phyloP scores from a whole-genome alignment of 2,888 invertebrate genomes.

The Polymixis flavicincta region DNA sequence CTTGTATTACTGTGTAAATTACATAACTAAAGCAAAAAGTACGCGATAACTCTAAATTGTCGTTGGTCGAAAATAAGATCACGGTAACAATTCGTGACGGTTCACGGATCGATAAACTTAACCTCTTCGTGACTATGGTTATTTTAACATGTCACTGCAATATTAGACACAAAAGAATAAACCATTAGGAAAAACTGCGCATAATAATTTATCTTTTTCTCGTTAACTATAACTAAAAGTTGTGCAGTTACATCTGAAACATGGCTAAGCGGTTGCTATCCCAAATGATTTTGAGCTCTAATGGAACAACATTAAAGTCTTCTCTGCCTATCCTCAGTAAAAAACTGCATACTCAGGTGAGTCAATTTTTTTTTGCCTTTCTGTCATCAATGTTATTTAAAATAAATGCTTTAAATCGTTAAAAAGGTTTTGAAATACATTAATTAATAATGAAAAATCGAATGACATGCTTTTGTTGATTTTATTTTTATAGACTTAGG shows the following conservation, averaged over 20 bases:
- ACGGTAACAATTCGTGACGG: conserved; percentile 30
- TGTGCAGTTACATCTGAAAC: conserved; percentile 8
- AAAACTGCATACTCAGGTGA: conserved; percentile 50
- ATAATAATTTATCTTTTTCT: conserved; percentile 4
- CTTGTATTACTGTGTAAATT: conserved; percentile 21
- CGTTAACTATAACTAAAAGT: not conserved
- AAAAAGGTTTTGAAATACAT: not conserved
- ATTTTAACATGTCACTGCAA: conserved; percentile 18
- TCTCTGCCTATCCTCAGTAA: conserved; percentile 31
- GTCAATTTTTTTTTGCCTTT: conserved; percentile 10
- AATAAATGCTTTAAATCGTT: not conserved
- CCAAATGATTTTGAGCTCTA: conserved; percentile 37
- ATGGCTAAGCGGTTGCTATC: conserved; percentile 47
- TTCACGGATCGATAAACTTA: conserved; percentile 36
- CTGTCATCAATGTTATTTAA: not conserved
- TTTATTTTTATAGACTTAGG: not conserved
- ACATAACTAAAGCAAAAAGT: conserved; percentile 9
- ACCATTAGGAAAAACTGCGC: not conserved
- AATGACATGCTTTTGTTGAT: too few species aligned
- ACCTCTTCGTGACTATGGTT: conserved; percentile 38
- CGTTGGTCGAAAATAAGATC: conserved; percentile 9
- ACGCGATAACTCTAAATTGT: not conserved
- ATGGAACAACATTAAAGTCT: conserved; percentile 22
- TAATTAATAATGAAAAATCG: not conserved
- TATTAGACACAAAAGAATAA: not conserved